These are phyloP conservation scores for Lycopodina hypogea DNA, from an alignment of 37 sponge, comb jelly and placozoan genomes.

Conservation along the genomic window DNA sequence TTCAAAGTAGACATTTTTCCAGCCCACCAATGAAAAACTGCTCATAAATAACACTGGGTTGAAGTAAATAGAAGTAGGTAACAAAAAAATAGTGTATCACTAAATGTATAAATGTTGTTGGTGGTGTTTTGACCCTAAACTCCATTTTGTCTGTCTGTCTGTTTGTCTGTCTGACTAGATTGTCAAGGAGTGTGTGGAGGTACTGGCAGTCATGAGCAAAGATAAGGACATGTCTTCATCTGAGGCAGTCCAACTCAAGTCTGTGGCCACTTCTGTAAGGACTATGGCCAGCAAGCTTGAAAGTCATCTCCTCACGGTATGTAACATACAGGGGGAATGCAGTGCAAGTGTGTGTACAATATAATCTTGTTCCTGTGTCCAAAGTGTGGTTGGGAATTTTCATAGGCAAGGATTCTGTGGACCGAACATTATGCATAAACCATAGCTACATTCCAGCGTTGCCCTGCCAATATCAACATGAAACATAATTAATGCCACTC, in stretches of 20 bases:
- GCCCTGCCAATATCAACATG: too few species aligned
- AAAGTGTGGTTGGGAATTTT: too few species aligned
- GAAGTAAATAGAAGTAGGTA: neutral
- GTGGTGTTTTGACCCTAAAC: neutral
- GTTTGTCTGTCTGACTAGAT: neutral
- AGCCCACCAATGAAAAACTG: too few species aligned
- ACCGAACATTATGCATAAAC: too few species aligned
- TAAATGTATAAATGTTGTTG: neutral
- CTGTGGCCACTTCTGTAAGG: neutral
- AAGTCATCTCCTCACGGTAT: neutral
- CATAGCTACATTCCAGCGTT: too few species aligned
- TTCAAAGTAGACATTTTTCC: too few species aligned
- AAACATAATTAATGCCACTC: too few species aligned
- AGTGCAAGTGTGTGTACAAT: too few species aligned
- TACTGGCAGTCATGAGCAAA: conserved; percentile 3
- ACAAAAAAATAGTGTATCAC: neutral
- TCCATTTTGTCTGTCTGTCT: neutral
- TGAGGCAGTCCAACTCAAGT: neutral
- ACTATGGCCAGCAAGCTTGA: conserved; percentile 2
- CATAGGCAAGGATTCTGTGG: too few species aligned
- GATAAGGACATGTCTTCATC: neutral
- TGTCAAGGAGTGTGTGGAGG: conserved; percentile 6
- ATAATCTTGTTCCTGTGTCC: too few species aligned
- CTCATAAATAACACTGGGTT: neutral
- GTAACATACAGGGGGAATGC: too few species aligned